Conservation (phyloP, 2,113 vertebrate genomes). For the Acanthochromis polyacanthus region DNA sequence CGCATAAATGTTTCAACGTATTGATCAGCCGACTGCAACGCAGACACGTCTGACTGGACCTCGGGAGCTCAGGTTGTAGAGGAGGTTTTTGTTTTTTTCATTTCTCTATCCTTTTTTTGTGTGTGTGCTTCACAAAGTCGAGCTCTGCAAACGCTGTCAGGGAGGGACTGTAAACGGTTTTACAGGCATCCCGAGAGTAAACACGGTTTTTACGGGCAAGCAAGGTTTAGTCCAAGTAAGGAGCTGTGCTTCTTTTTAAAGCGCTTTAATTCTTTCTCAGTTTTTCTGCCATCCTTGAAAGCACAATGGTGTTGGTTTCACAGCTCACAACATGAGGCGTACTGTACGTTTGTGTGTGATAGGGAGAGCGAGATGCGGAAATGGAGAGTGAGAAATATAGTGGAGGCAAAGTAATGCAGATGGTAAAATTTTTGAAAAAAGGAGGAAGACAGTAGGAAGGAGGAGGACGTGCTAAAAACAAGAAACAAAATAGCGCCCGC, state of each 20-base stretch:
- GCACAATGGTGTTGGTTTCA: conserved; percentile 24
- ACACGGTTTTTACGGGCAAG: conserved; percentile 70
- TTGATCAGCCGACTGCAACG: conserved; percentile 55
- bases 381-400: conserved; percentile 1
- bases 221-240: conserved; percentile 52
- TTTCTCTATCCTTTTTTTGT: conserved; percentile 16
- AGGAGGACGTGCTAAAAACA: conserved; percentile 30
- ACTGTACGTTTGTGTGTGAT: conserved; percentile 13
- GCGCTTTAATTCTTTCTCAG: conserved; percentile 28
- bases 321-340: conserved; percentile 29
- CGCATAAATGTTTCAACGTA: conserved; percentile 73
- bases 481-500: conserved; percentile 44
- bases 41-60: conserved; percentile 22
- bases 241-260: conserved; percentile 43
- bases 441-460: conserved; percentile 11
- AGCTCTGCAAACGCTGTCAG: conserved; percentile 40
- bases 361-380: conserved; percentile 13
- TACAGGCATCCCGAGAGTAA: conserved; percentile 71
- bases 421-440: background rate
- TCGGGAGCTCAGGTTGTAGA: conserved; percentile 20
- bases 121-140: conserved; percentile 7
- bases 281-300: conserved; percentile 26
- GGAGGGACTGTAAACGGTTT: conserved; percentile 66
- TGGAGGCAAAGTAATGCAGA: conserved; percentile 18
- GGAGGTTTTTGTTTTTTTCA: conserved; percentile 6